Conservation (phyloP, 2,888 invertebrate species). For the Tipula vernalis region DNA sequence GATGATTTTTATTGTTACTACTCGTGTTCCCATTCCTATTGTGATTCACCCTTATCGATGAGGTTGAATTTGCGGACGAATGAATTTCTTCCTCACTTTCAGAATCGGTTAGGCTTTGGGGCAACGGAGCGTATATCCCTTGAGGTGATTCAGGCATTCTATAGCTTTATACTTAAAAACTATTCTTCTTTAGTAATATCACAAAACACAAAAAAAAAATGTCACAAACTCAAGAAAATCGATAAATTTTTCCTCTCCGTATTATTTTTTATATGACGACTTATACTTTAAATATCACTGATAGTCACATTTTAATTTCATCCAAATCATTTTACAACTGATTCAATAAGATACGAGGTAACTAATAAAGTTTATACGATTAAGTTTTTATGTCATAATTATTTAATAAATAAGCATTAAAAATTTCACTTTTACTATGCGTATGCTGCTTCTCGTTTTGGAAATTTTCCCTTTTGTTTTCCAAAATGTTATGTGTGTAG, state of each 20-base stretch:
- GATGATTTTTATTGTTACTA: slow-evolving; percentile 14
- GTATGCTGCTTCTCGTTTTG: not conserved
- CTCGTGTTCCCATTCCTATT: slow-evolving; percentile 7
- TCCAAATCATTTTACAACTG: not conserved
- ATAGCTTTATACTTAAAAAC: not conserved
- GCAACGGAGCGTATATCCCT: slow-evolving; percentile 59
- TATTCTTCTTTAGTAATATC: not conserved
- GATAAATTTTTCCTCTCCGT: not conserved
- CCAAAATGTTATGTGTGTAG: not conserved
- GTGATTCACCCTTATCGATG: not conserved
- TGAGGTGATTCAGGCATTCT: slow-evolving; percentile 31
- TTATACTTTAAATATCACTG: not conserved
- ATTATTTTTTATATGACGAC: not conserved
- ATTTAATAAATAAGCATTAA: not conserved
- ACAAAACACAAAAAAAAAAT: not conserved
- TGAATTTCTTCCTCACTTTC: slow-evolving; percentile 61
- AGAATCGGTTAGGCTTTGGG: slow-evolving; percentile 64
- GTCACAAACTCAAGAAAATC: not conserved
- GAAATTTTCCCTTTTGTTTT: not conserved
- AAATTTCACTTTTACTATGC: not conserved
- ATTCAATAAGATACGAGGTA: not conserved
- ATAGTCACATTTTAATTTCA: not conserved
- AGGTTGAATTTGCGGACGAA: slow-evolving; percentile 19
- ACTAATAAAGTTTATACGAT: not conserved
- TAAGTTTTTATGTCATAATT: not conserved